Percentiles rank a stretch among this genome's conserved stretches.
Conservation (phyloP, 2,888 invertebrate species). For the Troglohyphantes excavatus region DNA sequence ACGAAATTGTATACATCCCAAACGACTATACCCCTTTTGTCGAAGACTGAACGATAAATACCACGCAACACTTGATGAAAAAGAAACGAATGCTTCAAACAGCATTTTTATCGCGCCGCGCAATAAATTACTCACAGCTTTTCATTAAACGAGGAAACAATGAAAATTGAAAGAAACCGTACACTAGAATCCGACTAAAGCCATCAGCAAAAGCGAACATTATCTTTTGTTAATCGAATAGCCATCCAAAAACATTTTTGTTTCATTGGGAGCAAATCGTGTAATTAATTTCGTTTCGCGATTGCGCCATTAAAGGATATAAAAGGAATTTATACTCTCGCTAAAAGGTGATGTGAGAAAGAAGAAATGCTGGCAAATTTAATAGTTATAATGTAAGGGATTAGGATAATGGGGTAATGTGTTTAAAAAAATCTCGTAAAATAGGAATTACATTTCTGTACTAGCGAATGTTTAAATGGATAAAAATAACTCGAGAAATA, state of each 20-base stretch:
- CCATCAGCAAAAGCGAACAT: neutral
- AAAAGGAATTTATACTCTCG: neutral
- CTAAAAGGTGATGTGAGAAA: no score
- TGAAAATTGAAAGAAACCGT: conserved; percentile 28
- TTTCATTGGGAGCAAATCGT: conserved; percentile 14
- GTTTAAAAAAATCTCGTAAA: no score
- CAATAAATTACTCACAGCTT: conserved; percentile 26
- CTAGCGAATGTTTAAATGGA: no score
- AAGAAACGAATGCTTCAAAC: conserved; percentile 7
- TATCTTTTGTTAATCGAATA: conserved; percentile 50
- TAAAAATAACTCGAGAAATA: no score
- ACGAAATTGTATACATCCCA: conserved; percentile 10
- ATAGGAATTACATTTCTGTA: no score
- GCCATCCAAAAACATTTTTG: conserved; percentile 37
- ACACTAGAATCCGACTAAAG: conserved; percentile 9
- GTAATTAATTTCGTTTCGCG: conserved; percentile 41
- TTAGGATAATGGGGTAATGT: no score
- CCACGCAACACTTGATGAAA: neutral
- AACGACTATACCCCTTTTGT: neutral
- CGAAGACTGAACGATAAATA: neutral
- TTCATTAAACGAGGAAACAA: conserved; percentile 14
- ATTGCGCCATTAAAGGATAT: conserved; percentile 1
- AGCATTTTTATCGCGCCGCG: conserved; percentile 35
- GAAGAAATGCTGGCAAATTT: no score
- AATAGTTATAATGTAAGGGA: no score